A percentile compares a stretch with the other conserved stretches of the same genome.
These are phyloP conservation scores for Parazoanthus atlanticus DNA, from an alignment of 92 coral and sea anemone genomes.

Conservation along the genomic window DNA sequence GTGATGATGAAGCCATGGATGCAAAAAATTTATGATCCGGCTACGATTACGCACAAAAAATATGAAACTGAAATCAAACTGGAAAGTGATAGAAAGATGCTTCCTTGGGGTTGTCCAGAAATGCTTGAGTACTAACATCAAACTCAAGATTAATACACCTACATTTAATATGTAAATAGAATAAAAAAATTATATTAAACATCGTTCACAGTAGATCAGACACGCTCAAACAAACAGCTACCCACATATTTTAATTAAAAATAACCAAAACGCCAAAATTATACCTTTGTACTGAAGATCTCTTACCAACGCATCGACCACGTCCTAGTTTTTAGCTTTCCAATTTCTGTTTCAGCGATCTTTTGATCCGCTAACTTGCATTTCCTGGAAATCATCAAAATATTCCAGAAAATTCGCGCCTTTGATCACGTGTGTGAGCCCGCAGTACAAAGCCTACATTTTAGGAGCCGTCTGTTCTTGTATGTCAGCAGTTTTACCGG, in stretches of 20 bases:
- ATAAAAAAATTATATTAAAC: too few relatives aligned
- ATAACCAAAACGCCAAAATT: not conserved
- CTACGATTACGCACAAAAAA: too few relatives aligned
- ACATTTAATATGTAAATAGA: too few relatives aligned
- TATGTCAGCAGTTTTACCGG: conserved; percentile 7
- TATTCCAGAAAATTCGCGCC: conserved; percentile 16
- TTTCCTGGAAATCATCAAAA: not conserved
- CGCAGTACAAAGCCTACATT: not conserved
- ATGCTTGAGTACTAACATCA: too few relatives aligned
- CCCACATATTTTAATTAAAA: not conserved
- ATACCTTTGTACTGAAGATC: not conserved
- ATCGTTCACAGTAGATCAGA: too few relatives aligned
- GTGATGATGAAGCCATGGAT: too few relatives aligned
- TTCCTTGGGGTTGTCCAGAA: too few relatives aligned
- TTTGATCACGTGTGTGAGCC: conserved; percentile 28
- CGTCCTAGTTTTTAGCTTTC: not conserved
- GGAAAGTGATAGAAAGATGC: too few relatives aligned
- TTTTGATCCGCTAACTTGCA: not conserved
- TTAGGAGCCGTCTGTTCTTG: conserved; percentile 10
- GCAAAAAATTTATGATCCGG: too few relatives aligned
- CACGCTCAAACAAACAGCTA: not conserved
- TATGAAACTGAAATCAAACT: too few relatives aligned
- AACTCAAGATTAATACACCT: too few relatives aligned
- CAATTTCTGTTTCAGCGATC: not conserved
- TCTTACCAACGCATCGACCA: not conserved